Evolutionary conservation across 2,888 invertebrate genomes (phyloP), one percentile per base, ranked within the genome.

Genomic region (Agrypnus murinus): DNA sequence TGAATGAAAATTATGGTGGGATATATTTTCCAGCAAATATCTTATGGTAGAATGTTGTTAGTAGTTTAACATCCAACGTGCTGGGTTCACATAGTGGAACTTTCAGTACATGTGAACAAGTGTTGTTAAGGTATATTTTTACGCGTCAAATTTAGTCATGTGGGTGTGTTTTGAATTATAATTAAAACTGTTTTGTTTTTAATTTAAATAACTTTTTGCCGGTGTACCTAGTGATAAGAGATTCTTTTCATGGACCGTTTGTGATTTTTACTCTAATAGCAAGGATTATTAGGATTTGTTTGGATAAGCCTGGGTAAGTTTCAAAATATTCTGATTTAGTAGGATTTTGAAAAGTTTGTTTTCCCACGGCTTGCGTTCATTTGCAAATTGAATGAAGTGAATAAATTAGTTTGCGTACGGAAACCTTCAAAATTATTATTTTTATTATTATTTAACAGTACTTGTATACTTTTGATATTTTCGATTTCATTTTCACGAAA

Each of bases 41-140:
- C 67, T 57, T 36, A 58, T 65, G 65, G 65, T 68, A 60, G 62
- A 68, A 67, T 68, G 63, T 69, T 69, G 69, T 57, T 64, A 57
- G 57, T 46, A 69, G 69, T 69, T 45, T 69, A 67, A 40, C 67
- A 53, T 53, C 60, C 50, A 67, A 38, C 67, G 67, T 60, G 60
- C 40, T 25, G 12, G 60, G 53, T 67, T 65, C 65, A 46, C 43
- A 40, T 34, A 36, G 57, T 46, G 32, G 45, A 45, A 55, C 57
- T 14, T 34, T 4, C 2, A 9, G 48, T 53, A 25, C 32, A 46
- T 65, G 57, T 32, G 36, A 63, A 65, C 50, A 55, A 55, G 43
- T 50, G 46, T 34, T 25, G n/a, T n/a, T 25, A 46, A 65, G 58
- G 57, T 65, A 65, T n/a, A n/a, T 65, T 65, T 58, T 55, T 55